phyloP scores from a whole-genome alignment of 2,888 invertebrate species.

The Bugula neritina region DNA sequence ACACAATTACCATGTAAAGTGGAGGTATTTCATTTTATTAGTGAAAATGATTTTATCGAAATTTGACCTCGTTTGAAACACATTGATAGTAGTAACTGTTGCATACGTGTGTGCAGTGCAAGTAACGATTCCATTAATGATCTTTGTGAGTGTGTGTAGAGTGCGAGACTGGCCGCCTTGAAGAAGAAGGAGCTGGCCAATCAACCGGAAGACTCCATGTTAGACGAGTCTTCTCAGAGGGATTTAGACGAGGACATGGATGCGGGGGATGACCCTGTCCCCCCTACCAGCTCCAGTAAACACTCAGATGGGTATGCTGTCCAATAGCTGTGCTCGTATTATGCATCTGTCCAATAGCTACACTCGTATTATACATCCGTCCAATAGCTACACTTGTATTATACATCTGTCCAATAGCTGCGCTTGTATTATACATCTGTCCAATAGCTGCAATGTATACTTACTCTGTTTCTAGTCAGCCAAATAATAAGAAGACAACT shows the following conservation, averaged over 20 bases:
- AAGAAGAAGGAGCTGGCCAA: conserved; percentile 19
- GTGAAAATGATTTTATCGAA: too few species aligned
- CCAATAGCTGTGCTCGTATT: background rate
- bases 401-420: too few species aligned
- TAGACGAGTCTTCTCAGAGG: conserved; percentile 12
- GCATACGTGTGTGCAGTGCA: too few species aligned
- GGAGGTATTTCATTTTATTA: too few species aligned
- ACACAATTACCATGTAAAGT: too few species aligned
- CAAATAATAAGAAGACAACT: background rate
- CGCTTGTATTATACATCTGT: too few species aligned
- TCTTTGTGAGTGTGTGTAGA: too few species aligned
- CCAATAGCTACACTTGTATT: too few species aligned
- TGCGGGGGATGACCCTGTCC: background rate
- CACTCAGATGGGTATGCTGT: background rate
- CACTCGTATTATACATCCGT: too few species aligned
- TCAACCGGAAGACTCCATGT: background rate
- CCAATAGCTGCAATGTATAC: background rate
- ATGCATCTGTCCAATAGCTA: background rate
- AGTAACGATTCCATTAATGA: too few species aligned
- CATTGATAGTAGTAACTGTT: too few species aligned
- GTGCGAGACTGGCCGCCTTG: conserved; percentile 4
- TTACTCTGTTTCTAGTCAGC: background rate
- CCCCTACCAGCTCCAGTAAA: background rate
- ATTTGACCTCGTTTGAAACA: too few species aligned
- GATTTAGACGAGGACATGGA: conserved; percentile 7